Evolutionary conservation across 1,140 invertebrate species (phyloP), one percentile per base, ranked within the genome.

Genomic region (Drosophila dunni): DNA sequence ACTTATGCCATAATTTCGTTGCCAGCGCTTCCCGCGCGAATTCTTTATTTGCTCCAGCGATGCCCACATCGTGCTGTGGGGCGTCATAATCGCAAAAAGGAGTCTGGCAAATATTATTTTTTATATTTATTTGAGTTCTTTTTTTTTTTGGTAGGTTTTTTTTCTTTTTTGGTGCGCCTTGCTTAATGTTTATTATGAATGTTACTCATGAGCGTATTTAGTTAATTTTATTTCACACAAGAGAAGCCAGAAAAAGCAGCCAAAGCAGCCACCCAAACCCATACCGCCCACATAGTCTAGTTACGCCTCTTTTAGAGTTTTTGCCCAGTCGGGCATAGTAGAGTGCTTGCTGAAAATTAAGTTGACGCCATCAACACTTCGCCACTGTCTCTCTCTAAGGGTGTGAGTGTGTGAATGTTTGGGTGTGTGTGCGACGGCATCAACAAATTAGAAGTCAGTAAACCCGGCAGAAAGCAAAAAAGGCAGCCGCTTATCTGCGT

Each of bases 161-260:
- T 29, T 29, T 24, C 3, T 24, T 29, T 29, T 29, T 29, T 29
- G 24, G 24, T 44, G 56, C 75, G 78, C 65, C 79, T 70, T 81
- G 79, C 81, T 91, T 88, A 91, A 91, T 85, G 90, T 91, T 91
- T 91, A 91, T 91, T 91, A 90, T 91, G 83, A 91, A 91, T 91
- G 90, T 91, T 91, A 84, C 90, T 91, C 90, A 85, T 91, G 90
- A 91, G 90, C 85, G 80, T 91, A 88, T 91, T 91, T 91, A 91
- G 90, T 91, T 91, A 91, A 91, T 91, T 91, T 91, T 91, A 91
- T 91, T 90, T 91, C 80, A 91, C 90, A 91, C 90, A 80, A 91
- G 90, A 90, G 85, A 76, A 91, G 82, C 65, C 77, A 71, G 79
- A 65, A 60, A 68, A 68, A 50, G n/a, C 61, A 54, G 29, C 20